Evolutionary conservation across 1,140 invertebrate species (phyloP), one percentile per base, ranked within the genome.

Genomic region (Drosophila arawakana): DNA sequence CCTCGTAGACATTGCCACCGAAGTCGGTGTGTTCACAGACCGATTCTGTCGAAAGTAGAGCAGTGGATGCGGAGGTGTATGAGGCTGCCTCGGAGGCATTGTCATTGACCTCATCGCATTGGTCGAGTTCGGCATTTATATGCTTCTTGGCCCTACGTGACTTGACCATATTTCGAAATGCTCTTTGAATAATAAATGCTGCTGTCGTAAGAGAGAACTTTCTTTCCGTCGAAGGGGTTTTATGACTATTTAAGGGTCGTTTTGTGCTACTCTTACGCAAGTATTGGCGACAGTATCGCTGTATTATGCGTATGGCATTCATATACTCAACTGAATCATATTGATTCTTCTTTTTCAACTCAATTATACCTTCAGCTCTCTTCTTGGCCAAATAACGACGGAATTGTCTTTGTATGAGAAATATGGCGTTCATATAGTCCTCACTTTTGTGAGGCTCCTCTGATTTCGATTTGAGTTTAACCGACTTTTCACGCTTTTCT

Each of bases 31-130:
- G 66, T 8, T 81, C 76, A 37, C 70, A 50, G 8, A 70, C 63
- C 11, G 88, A 91, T 49, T 91, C 89, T 6, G 89, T 88, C 10
- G 89, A 85, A 10, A 91, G 70, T 3, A 85, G 59, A 1, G 82
- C 89, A 10, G 89, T 91, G 11, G 89, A 91, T n/a, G 81, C 81
- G 18, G 89, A 91, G 13, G 83, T 91, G 47, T 91, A 91, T 6
- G 89, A 91, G 2, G 81, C 83, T 6, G 76, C 80, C 18, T 91
- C 89, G 0, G 89, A 91, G 25, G 68, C 75, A 63, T 81, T 85
- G 50, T 91, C 89, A 41, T 85, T 82, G 2, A 79, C 67, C 11
- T 91, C 84, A 34, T 90, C 81, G 15, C 44, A 18, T n/a, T 78
- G 70, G 47, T 75, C 75, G 8, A 70, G 39, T 7, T 61, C 67